phyloP scores from a whole-genome alignment of 2,797 vertebrate species.

The Ctenopoma multispine region DNA sequence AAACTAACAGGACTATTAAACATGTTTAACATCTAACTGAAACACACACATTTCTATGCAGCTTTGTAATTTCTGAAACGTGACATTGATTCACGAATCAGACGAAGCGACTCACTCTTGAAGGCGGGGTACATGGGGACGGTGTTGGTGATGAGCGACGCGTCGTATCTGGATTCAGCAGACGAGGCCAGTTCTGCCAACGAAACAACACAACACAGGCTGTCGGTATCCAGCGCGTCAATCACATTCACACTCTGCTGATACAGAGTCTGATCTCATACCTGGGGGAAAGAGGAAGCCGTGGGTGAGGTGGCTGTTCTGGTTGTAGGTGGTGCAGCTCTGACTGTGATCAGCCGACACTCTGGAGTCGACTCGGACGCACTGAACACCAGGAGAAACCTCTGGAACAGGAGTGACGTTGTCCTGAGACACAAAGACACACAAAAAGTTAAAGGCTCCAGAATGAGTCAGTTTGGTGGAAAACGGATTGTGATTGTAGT shows the following conservation, averaged over 20 bases:
- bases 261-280: slow-evolving; percentile 36
- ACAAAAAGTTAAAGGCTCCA: too few species aligned
- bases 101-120: slow-evolving; percentile 94
- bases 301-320: slow-evolving; percentile 84
- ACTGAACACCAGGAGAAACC: slow-evolving; percentile 73
- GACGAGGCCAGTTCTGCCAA: slow-evolving; percentile 91
- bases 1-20: too few species aligned
- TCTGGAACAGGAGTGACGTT: slow-evolving; percentile 84
- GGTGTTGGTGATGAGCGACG: slow-evolving; percentile 94
- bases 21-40: too few species aligned
- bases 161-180: slow-evolving; percentile 90
- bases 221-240: too few species aligned
- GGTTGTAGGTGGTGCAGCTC: slow-evolving; percentile 87
- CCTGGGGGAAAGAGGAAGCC: slow-evolving; percentile 97
- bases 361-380: slow-evolving; percentile 88
- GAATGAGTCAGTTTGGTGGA: too few species aligned
- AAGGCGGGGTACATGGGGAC: slow-evolving; percentile 96
- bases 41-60: too few species aligned
- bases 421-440: slow-evolving; percentile 74
- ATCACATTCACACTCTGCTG: too few species aligned
- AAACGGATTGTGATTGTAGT: too few species aligned
- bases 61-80: too few species aligned
- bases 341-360: slow-evolving; percentile 89
- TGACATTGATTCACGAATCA: too few species aligned
- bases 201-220: slow-evolving; percentile 29